These are phyloP conservation scores for Leptoteleia sp. DNA, from an alignment of 1,140 invertebrate species.

Conservation along the genomic window DNA sequence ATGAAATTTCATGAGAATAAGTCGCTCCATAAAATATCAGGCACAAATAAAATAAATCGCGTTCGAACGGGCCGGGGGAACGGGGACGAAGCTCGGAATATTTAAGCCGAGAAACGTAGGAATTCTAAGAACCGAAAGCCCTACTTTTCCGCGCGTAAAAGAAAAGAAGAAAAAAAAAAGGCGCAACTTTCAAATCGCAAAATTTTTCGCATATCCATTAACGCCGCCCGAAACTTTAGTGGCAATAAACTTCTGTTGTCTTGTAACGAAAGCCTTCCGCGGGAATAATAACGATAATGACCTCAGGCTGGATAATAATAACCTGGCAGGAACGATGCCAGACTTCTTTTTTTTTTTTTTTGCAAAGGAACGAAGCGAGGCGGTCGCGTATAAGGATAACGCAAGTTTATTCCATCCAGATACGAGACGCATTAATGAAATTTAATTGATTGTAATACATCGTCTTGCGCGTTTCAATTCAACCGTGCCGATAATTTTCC, in stretches of 20 bases:
- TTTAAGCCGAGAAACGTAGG: conserved; percentile 19
- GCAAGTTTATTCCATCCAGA: conserved; percentile 26
- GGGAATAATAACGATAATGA: conserved; percentile 72
- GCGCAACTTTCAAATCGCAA: conserved; percentile 55
- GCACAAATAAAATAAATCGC: conserved; percentile 43
- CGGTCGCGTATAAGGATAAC: conserved; percentile 53
- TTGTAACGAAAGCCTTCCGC: conserved; percentile 70
- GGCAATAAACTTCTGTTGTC: conserved; percentile 70
- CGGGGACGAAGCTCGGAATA: conserved; percentile 1
- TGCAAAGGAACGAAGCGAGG: conserved; percentile 51
- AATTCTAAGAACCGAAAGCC: conserved; percentile 41
- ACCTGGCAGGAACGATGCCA: conserved; percentile 68
- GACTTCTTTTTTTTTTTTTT: no score
- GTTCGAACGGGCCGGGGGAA: conserved; percentile 10
- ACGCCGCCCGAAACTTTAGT: conserved; percentile 67
- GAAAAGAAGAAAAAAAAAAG: no score
- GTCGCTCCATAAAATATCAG: conserved; percentile 46
- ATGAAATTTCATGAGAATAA: conserved; percentile 38
- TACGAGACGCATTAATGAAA: conserved; percentile 34
- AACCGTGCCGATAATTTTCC: no score
- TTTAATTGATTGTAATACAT: conserved; percentile 38
- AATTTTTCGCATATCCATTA: conserved; percentile 64
- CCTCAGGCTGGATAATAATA: conserved; percentile 73
- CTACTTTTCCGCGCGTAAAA: conserved; percentile 53
- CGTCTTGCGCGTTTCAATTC: neutral